These are phyloP conservation scores for Aldabrachelys gigantea DNA, from an alignment of 2,113 vertebrate genomes.

Conservation along the genomic window DNA sequence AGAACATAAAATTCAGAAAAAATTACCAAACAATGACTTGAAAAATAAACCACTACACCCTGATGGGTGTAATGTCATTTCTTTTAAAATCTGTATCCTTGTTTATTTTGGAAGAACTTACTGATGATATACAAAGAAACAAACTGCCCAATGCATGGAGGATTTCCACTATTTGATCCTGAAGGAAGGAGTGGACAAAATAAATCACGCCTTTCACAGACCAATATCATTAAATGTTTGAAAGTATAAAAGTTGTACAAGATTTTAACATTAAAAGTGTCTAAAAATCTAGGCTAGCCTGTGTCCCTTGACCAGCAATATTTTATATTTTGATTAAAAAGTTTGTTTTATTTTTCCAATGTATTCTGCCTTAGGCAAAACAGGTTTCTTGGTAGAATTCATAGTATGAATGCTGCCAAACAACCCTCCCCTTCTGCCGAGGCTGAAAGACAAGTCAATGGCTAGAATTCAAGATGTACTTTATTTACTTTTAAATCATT, in stretches of 20 bases:
- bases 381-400: background rate
- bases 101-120: background rate
- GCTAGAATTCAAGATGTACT: background rate
- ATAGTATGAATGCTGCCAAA: background rate
- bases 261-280: background rate
- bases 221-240: background rate
- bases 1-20: background rate
- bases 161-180: background rate
- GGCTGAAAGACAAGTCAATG: background rate
- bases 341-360: background rate
- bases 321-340: background rate
- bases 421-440: background rate
- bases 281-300: background rate
- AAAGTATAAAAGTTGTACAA: background rate
- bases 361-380: background rate
- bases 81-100: background rate
- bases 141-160: background rate
- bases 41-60: background rate
- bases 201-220: background rate
- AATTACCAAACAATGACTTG: background rate
- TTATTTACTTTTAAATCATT: too few species aligned
- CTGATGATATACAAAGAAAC: background rate
- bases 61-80: background rate
- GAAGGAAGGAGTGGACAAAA: background rate
- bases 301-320: background rate